phyloP scores from a whole-genome alignment of 2,888 invertebrate genomes.

The Merodon equestris region DNA sequence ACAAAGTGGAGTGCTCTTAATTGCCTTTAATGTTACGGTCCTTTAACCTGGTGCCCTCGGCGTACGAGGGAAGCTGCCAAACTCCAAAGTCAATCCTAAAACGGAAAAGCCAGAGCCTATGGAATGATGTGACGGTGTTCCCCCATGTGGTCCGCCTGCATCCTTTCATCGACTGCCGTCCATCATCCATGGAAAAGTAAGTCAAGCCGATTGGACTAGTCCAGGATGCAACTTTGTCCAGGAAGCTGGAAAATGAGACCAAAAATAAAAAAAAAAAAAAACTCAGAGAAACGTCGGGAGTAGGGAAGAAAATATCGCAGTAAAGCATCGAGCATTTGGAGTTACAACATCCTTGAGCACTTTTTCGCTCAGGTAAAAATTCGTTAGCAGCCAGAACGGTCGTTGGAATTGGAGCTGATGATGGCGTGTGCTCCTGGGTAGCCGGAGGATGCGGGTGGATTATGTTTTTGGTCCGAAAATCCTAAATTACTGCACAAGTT shows the following conservation, averaged over 20 bases:
- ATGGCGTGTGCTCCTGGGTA: no score
- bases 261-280: slow-evolving; percentile 5
- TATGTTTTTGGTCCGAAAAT: slow-evolving; percentile 50
- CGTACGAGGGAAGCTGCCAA: slow-evolving; percentile 12
- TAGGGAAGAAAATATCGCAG: slow-evolving; percentile 26
- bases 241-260: slow-evolving; percentile 29
- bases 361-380: slow-evolving; percentile 42
- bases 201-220: slow-evolving; percentile 25
- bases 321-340: slow-evolving; percentile 34
- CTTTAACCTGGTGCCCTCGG: slow-evolving; percentile 41
- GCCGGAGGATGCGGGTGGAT: not conserved
- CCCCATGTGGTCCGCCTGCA: slow-evolving; percentile 22
- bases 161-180: slow-evolving; percentile 42
- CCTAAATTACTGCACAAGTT: slow-evolving; percentile 63
- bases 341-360: slow-evolving; percentile 48
- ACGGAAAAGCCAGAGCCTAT: slow-evolving; percentile 22
- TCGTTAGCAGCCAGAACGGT: not conserved
- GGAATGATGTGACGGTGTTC: not conserved
- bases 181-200: slow-evolving; percentile 50
- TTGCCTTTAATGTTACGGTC: slow-evolving; percentile 50
- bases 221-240: slow-evolving; percentile 50
- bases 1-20: slow-evolving; percentile 24
- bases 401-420: no score
- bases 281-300: not conserved
- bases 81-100: not conserved